Evolutionary conservation across 2,113 vertebrate genomes (phyloP).

Genomic region (Guaruba guarouba): DNA sequence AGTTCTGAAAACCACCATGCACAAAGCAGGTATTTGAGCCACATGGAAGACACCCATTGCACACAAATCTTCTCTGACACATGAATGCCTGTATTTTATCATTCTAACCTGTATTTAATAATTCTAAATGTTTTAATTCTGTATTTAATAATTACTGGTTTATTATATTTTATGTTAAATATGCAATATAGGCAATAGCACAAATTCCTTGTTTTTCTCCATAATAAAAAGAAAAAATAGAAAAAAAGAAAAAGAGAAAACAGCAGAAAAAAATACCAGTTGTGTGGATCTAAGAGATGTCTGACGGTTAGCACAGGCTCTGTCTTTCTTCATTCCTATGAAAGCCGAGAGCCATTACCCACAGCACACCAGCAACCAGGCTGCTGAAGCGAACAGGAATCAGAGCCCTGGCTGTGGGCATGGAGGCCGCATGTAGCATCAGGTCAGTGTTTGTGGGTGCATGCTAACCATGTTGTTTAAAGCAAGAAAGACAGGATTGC

Average conservation of each 20-base stretch:
- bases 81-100: background rate
- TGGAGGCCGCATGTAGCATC: background rate
- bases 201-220: background rate
- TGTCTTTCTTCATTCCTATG: background rate
- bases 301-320: fast-evolving
- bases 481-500: background rate
- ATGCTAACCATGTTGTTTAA: fast-evolving
- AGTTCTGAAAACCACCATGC: background rate
- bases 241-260: background rate
- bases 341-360: background rate
- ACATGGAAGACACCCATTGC: background rate
- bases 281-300: background rate
- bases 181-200: background rate
- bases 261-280: background rate
- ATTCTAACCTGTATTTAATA: background rate
- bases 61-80: background rate
- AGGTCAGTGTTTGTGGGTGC: background rate
- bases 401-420: fast-evolving
- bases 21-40: slow-evolving; percentile 18
- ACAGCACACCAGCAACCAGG: background rate
- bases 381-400: background rate
- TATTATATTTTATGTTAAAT: background rate
- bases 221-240: background rate
- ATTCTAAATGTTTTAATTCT: background rate
- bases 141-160: background rate